Evolutionary conservation across 2,113 vertebrate species (phyloP).

Genomic region (Propithecus coquereli): DNA sequence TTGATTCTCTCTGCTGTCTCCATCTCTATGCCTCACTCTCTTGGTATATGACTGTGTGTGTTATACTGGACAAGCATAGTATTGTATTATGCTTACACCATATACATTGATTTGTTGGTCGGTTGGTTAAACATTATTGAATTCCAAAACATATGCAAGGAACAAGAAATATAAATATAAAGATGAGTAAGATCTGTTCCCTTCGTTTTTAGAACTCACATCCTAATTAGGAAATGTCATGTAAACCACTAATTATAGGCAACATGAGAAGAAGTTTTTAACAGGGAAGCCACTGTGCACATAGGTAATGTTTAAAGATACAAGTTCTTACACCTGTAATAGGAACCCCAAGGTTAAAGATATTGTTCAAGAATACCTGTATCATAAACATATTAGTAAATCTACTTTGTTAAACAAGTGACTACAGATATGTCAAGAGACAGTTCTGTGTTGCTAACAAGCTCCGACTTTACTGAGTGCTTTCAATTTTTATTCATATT

Average conservation of each 20-base stretch:
- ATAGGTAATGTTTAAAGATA: background rate
- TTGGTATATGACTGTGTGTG: background rate
- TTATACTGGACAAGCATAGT: background rate
- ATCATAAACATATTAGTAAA: background rate
- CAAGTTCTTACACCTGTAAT: background rate
- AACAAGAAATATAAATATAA: background rate
- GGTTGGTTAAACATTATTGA: background rate
- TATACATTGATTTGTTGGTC: background rate
- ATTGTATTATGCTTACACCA: background rate
- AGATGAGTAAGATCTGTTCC: background rate
- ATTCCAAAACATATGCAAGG: background rate
- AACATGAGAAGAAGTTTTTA: background rate
- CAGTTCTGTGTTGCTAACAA: background rate
- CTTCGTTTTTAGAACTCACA: background rate
- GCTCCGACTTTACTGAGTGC: background rate
- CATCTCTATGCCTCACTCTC: background rate
- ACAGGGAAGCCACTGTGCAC: background rate
- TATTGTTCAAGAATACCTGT: background rate
- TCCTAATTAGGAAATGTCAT: background rate
- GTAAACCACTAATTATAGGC: background rate
- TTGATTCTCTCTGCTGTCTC: background rate
- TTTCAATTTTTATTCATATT: constrained; percentile 46
- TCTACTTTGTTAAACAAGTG: background rate
- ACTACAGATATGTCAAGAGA: background rate
- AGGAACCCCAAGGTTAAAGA: background rate